A percentile compares a stretch with the other conserved stretches of the same genome.
These are phyloP conservation scores for Ctena decussata DNA, from an alignment of 2,888 invertebrate species.

Conservation along the genomic window DNA sequence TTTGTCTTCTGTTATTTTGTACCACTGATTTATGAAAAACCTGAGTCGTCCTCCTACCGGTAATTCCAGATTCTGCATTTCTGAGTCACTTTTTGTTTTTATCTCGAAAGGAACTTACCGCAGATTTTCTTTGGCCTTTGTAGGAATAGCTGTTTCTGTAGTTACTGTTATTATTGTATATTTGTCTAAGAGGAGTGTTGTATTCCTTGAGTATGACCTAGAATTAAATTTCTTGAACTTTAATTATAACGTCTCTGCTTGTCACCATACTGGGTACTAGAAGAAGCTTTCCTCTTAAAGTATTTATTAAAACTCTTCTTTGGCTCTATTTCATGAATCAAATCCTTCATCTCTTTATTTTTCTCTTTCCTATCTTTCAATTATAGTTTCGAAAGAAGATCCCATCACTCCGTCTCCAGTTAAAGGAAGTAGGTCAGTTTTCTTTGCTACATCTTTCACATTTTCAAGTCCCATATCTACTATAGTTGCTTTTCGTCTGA, in stretches of 20 bases:
- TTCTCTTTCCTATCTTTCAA: conserved; percentile 47
- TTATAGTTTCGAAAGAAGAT: conserved; percentile 21
- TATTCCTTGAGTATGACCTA: too few relatives aligned
- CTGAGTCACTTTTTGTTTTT: neutral
- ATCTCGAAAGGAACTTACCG: neutral
- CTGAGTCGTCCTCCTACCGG: conserved; percentile 41
- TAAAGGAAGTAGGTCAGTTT: conserved; percentile 28
- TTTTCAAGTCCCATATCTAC: conserved; percentile 36
- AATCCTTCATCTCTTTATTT: conserved; percentile 43
- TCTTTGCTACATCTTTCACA: conserved; percentile 24
- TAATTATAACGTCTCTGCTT: neutral
- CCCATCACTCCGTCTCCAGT: conserved; percentile 47
- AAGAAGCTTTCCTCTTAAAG: neutral
- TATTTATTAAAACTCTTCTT: neutral
- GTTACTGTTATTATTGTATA: too few relatives aligned
- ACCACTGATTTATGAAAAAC: conserved; percentile 2
- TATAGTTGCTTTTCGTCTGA: conserved; percentile 36
- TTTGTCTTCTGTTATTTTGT: conserved; percentile 17
- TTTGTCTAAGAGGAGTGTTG: neutral
- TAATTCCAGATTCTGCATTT: conserved; percentile 28
- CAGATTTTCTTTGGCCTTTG: neutral
- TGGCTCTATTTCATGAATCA: conserved; percentile 23
- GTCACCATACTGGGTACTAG: neutral
- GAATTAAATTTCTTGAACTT: neutral
- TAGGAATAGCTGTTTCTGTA: neutral